Conservation (phyloP, 1,140 invertebrate genomes). For the Bombus haemorrhoidalis region DNA sequence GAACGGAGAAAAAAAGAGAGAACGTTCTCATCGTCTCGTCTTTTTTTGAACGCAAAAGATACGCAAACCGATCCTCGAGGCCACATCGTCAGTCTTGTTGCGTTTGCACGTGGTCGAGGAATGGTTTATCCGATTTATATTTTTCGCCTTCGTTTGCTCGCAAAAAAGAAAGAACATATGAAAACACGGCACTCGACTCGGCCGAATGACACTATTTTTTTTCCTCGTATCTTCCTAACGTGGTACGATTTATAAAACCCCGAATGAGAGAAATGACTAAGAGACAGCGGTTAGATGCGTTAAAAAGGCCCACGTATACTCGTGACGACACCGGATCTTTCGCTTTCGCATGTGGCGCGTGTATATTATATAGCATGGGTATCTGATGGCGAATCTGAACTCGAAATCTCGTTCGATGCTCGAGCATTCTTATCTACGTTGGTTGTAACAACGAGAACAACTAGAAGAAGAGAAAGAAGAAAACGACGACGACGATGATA, state of each 20-base stretch:
- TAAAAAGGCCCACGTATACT: conserved; percentile 63
- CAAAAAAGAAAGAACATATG: background rate
- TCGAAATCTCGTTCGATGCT: conserved; percentile 31
- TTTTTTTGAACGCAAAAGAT: background rate
- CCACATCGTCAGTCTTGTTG: conserved; percentile 72
- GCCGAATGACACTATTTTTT: background rate
- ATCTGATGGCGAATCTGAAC: conserved; percentile 36
- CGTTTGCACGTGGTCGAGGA: conserved; percentile 63
- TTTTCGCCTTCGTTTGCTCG: conserved; percentile 3
- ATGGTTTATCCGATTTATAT: conserved; percentile 7
- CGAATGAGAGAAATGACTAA: conserved; percentile 28
- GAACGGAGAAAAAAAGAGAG: background rate
- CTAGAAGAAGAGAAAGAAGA: background rate
- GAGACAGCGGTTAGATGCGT: conserved; percentile 43
- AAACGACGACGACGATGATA: background rate
- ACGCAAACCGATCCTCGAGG: conserved; percentile 35
- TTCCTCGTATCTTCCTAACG: background rate
- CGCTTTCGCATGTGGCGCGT: conserved; percentile 56
- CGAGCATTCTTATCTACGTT: background rate
- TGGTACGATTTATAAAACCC: conserved; percentile 32
- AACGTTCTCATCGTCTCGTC: background rate
- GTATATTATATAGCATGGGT: conserved; percentile 11
- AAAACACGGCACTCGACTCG: conserved; percentile 7
- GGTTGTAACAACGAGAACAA: background rate
- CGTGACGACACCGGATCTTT: conserved; percentile 63